These are phyloP conservation scores for Tetragonula clypearis DNA, from an alignment of 1,140 invertebrate genomes.

Conservation along the genomic window DNA sequence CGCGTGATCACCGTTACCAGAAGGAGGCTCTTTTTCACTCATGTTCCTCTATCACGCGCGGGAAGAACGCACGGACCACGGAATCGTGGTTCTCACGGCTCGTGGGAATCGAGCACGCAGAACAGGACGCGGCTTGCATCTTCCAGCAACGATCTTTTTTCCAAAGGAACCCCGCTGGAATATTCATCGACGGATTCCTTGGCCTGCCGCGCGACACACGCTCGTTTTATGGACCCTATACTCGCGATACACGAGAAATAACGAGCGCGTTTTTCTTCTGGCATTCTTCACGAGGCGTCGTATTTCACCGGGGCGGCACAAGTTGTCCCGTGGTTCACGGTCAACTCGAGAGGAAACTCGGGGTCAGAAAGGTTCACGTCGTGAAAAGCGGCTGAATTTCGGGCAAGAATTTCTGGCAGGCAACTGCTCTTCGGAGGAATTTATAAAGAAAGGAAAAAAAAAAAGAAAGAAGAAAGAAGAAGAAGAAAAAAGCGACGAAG, in stretches of 20 bases:
- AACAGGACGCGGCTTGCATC: slow-evolving; percentile 35
- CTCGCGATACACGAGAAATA: neutral
- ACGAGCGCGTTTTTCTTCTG: slow-evolving; percentile 19
- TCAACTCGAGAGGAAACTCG: neutral
- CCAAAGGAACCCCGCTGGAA: slow-evolving; percentile 36
- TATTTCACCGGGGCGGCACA: neutral
- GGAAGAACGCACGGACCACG: slow-evolving; percentile 59
- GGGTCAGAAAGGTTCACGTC: no score
- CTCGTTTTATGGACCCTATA: neutral
- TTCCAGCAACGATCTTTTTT: slow-evolving; percentile 39
- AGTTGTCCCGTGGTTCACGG: neutral
- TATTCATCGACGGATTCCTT: slow-evolving; percentile 47
- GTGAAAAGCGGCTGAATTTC: slow-evolving; percentile 26
- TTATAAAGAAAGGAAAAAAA: neutral
- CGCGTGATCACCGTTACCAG: slow-evolving; percentile 1
- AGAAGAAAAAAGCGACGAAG: slow-evolving; percentile 9
- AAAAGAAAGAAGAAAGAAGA: neutral
- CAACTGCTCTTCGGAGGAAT: slow-evolving; percentile 33
- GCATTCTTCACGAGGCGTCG: slow-evolving; percentile 21
- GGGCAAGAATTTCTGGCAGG: slow-evolving; percentile 16
- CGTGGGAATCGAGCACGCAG: slow-evolving; percentile 65
- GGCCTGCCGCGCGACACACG: neutral
- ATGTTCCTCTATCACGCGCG: slow-evolving; percentile 62
- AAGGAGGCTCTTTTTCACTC: slow-evolving; percentile 49
- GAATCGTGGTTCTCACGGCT: slow-evolving; percentile 68